Base-by-base conservation (phyloP, 1,140 invertebrate genomes). In the Acromyrmex heyeri region DNA sequence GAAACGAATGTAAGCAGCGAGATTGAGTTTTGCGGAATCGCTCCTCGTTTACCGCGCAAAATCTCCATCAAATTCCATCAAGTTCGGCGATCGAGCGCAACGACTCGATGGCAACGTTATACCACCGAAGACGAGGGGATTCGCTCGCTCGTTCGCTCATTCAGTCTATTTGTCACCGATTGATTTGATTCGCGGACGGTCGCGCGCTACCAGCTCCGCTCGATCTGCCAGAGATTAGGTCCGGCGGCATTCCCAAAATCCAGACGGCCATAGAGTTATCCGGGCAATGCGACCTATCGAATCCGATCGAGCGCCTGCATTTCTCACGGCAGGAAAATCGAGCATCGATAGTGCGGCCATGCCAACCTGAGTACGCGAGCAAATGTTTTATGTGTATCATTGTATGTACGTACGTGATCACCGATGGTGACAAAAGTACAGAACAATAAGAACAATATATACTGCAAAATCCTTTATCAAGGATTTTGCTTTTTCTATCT, bases 341-440 rank as follows among this genome's bases (percentile, higher is more conserved):
- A 86, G 64, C 85, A 86, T 91, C 90, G 91, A 91, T 83, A 91
- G 86, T 86, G 86, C 86, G 89, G 88, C 90, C 89, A 89, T 89
- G 88, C 64, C 77, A 70, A 81, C 73, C 92, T 87, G 85, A 61
- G 87, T 88, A 82, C 87, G 89, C 90, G 90, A 88, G 89, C 90
- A 87, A 92, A 93, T 86, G 85, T 92, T 91, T 91, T 91, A 91
- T 85, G 91, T 87, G 67, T 91, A 57, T 72, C 53, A 57, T 86
- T 62, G 81, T 91, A 44, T 44, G 38, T 44, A 38, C 7, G 7
- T 44, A 92, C 86, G 91, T 93, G 91, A 91, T 18, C 27, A 65
- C 1, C 27, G 18, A 8, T 6, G 16, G 59, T 62, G 30, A 38
- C 38, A 69, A 21, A 44, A 55, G 4, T 34, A 7, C 21, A 21